phyloP scores from a whole-genome alignment of 1,140 invertebrate genomes.

The Geopemphigus sp. region DNA sequence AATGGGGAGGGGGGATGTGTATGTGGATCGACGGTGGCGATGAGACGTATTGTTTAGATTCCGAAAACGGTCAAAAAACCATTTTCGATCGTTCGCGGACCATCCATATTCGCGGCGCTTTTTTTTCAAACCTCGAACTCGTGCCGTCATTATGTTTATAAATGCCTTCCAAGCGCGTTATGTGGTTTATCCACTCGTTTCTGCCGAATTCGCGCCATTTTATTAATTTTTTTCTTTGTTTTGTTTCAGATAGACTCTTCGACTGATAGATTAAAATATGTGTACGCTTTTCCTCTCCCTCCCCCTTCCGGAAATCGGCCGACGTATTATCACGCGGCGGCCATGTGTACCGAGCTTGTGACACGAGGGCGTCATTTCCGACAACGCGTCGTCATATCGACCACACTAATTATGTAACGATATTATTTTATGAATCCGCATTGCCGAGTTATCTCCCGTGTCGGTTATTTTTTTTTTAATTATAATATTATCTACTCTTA shows the following conservation, averaged over 20 bases:
- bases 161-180: no score
- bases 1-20: no score
- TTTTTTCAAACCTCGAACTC: no score
- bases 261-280: slow-evolving; percentile 47
- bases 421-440: neutral
- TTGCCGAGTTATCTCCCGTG: neutral
- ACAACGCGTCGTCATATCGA: neutral
- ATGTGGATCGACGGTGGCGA: no score
- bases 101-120: no score
- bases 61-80: no score
- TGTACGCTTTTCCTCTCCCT: slow-evolving; percentile 3
- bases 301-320: slow-evolving; percentile 3
- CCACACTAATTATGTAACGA: no score
- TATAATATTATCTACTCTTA: neutral
- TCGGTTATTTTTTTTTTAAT: neutral
- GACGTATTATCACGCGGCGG: slow-evolving; percentile 1
- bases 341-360: neutral
- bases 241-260: slow-evolving; percentile 40
- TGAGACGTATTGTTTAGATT: no score
- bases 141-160: no score
- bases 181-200: no score
- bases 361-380: slow-evolving; percentile 24
- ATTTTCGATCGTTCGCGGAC: no score
- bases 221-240: neutral
- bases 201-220: no score